Evolutionary conservation across 2,888 invertebrate genomes (phyloP).

Genomic region (Griposia aprilina): DNA sequence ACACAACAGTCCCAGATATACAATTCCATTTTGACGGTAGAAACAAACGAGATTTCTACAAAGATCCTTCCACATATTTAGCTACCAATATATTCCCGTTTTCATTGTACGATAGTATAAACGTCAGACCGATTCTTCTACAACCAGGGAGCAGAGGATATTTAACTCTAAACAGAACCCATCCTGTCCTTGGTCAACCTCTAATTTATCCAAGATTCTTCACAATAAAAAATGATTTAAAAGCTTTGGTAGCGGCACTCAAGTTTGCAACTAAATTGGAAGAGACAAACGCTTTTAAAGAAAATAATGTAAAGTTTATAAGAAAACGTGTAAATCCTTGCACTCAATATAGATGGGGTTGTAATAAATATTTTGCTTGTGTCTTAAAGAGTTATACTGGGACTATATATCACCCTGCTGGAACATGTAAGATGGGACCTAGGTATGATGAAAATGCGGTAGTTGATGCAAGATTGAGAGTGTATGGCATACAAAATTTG

Average conservation of each 20-base stretch:
- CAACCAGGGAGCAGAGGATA: constrained; percentile 91
- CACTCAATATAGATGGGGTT: constrained; percentile 88
- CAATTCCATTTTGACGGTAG: constrained; percentile 92
- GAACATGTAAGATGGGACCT: constrained; percentile 86
- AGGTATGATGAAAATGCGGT: constrained; percentile 81
- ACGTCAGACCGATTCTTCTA: constrained; percentile 91
- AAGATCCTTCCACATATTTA: constrained; percentile 88
- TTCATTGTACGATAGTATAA: constrained; percentile 91
- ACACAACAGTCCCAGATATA: constrained; percentile 91
- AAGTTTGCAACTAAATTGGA: constrained; percentile 90
- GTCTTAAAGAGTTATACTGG: constrained; percentile 91
- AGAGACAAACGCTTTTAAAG: constrained; percentile 89
- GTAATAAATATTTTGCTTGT: constrained; percentile 92
- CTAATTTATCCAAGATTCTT: constrained; percentile 93
- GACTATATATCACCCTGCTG: constrained; percentile 88
- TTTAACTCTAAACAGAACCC: constrained; percentile 91
- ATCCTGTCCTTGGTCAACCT: constrained; percentile 93
- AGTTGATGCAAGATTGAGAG: constrained; percentile 79
- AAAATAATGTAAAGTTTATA: constrained; percentile 89
- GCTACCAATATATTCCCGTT: constrained; percentile 87
- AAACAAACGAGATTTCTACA: constrained; percentile 89
- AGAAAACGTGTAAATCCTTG: constrained; percentile 91
- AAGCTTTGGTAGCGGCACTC: constrained; percentile 91
- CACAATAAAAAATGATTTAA: constrained; percentile 91
- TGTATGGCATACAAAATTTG: constrained; percentile 83